Evolutionary conservation across 2,888 invertebrate genomes (phyloP), one percentile per base, ranked within the genome.

Genomic region (Pemphredon lugubris): DNA sequence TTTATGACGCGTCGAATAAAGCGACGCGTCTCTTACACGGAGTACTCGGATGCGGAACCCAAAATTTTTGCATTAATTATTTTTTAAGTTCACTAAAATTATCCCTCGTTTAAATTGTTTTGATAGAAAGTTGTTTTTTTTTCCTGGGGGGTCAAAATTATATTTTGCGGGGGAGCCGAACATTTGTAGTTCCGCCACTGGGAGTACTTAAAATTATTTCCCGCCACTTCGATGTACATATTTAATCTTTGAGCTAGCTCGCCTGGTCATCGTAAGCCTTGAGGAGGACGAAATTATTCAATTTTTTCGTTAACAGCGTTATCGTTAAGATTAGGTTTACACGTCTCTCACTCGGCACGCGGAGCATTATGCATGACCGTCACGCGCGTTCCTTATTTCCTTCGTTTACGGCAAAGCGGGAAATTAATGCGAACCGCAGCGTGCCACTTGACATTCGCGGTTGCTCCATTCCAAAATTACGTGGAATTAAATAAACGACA

Each of bases 371-470:
- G 45, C 39, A 70, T 63, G 39, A 0, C 6, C 5, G 55, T 75
- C 67, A 75, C 71, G 74, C 34, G 58, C 48, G 1, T 14, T 16
- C n/a, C 26, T 70, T 63, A 74, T 66, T 74, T 73, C 63, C 73
- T 75, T 70, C 54, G 73, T 73, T 63, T 20, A 9, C 44, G 44
- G 51, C 42, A 45, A 58, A 32, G 61, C 61, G 42, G 39, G 67
- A 67, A 37, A 48, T 67, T 67, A 59, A 67, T 64, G 59, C 45
- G 59, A 74, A 72, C 64, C 53, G 45, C 59, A 57, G 60, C 53
- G 20, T 67, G 40, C 16, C 51, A 59, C 9, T 40, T 66, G 50
- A 23, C 7, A 5, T 16, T 11, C 6, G 7, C 40, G 16, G 11
- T 16, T 16, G 16, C 5, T 40, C 16, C 7, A 16, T 40, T n/a